Evolutionary conservation across 2,888 invertebrate genomes (phyloP).

Genomic region (Shargacucullia verbasci): DNA sequence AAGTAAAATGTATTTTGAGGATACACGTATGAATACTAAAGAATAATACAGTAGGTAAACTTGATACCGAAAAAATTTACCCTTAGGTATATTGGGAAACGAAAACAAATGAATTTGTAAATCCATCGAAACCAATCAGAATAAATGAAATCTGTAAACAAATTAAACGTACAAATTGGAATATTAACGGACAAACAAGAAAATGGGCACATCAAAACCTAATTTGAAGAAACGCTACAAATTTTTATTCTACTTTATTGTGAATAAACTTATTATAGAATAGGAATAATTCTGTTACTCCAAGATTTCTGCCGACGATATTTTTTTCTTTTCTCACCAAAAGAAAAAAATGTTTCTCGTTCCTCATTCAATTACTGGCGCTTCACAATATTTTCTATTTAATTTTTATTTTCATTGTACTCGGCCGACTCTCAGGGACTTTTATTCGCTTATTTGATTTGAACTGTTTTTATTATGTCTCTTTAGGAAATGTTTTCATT

Average conservation of each 20-base stretch:
- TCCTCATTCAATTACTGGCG: constrained; percentile 80
- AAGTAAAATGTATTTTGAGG: no score
- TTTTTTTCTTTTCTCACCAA: constrained; percentile 55
- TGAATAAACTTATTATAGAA: constrained; percentile 85
- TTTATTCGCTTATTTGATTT: constrained; percentile 77
- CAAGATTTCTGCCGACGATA: constrained; percentile 67
- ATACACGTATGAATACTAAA: neutral
- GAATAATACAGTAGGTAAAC: no score
- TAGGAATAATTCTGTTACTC: constrained; percentile 83
- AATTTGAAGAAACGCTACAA: constrained; percentile 57
- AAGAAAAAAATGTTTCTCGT: constrained; percentile 69
- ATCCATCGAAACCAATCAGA: constrained; percentile 8
- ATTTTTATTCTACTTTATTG: constrained; percentile 76
- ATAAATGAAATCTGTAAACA: constrained; percentile 16
- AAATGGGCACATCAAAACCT: constrained; percentile 48
- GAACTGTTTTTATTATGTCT: constrained; percentile 54
- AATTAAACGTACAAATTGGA: constrained; percentile 28
- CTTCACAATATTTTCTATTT: constrained; percentile 86
- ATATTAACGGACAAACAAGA: constrained; percentile 34
- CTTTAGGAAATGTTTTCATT: constrained; percentile 39
- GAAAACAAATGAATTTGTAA: neutral
- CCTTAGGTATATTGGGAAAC: neutral
- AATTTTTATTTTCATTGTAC: constrained; percentile 85
- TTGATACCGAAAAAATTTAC: no score
- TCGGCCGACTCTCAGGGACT: constrained; percentile 55